phyloP scores from a whole-genome alignment of 2,113 vertebrate species.

The Eurypyga helias region DNA sequence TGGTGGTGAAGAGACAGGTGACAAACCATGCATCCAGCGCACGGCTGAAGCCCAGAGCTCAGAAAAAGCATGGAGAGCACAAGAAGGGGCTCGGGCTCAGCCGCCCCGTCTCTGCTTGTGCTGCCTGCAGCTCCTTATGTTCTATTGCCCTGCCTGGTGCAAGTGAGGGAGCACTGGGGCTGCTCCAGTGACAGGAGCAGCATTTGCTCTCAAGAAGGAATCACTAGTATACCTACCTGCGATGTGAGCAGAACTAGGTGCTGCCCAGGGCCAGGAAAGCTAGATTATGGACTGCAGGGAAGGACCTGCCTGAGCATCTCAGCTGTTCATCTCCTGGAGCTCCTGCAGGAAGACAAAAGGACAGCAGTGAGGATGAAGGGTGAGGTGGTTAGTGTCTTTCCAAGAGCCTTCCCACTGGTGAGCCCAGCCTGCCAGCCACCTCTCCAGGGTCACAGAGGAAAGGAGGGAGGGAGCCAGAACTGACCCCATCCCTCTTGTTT shows the following conservation, averaged over 20 bases:
- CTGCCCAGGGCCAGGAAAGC: neutral
- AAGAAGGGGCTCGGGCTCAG: neutral
- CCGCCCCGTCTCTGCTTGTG: neutral
- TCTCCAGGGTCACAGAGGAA: neutral
- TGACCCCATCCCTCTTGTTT: rapidly evolving
- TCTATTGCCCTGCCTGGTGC: neutral
- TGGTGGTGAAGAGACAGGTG: neutral
- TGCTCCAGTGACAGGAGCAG: neutral
- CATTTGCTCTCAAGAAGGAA: neutral
- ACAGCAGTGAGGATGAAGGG: neutral
- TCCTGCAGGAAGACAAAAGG: neutral
- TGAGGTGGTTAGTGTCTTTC: neutral
- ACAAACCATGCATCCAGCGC: rapidly evolving
- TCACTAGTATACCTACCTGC: neutral
- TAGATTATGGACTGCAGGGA: neutral
- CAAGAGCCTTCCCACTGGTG: neutral
- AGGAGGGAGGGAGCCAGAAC: neutral
- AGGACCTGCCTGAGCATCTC: neutral
- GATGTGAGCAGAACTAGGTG: neutral
- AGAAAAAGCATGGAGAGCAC: neutral
- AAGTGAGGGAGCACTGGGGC: neutral
- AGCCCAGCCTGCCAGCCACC: neutral
- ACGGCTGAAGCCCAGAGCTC: neutral
- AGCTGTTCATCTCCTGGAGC: neutral
- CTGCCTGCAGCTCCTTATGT: neutral